A percentile compares a stretch with the other conserved stretches of the same genome.
Evolutionary conservation across 2,113 vertebrate species (phyloP).

Genomic region (Cavia porcellus): DNA sequence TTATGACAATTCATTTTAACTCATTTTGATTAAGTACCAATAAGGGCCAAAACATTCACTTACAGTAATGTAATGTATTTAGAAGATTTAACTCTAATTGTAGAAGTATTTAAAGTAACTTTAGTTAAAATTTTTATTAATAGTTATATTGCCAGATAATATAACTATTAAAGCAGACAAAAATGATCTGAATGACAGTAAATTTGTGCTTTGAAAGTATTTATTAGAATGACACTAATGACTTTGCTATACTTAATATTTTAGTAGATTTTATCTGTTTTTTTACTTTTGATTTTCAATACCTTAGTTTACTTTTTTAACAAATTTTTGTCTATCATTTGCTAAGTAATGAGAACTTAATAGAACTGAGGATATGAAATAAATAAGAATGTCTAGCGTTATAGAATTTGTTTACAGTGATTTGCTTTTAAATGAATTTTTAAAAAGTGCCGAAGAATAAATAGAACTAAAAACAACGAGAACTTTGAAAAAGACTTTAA

Average conservation of each 20-base stretch:
- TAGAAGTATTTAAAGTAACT: conserved; percentile 18
- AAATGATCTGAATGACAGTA: conserved; percentile 20
- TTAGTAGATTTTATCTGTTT: not conserved
- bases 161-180: not conserved
- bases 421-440: conserved; percentile 41
- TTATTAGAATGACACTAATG: conserved; percentile 33
- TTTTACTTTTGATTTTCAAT: conserved; percentile 5
- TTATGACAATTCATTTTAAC: conserved; percentile 8
- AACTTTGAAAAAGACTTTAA: not conserved
- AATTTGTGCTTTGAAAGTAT: not conserved
- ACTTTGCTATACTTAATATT: not conserved
- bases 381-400: not conserved
- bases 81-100: conserved; percentile 33
- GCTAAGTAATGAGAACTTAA: not conserved
- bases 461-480: not conserved
- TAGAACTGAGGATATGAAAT: not conserved
- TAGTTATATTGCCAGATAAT: conserved; percentile 34
- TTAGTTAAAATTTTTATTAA: conserved; percentile 47
- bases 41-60: conserved; percentile 1
- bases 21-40: conserved; percentile 1
- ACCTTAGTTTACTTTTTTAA: conserved; percentile 45
- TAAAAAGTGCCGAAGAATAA: not conserved
- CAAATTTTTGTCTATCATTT: not conserved
- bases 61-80: conserved; percentile 10
- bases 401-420: not conserved